These are phyloP conservation scores for Hippotragus niger DNA, from an alignment of 2,113 vertebrate genomes.

Conservation along the genomic window DNA sequence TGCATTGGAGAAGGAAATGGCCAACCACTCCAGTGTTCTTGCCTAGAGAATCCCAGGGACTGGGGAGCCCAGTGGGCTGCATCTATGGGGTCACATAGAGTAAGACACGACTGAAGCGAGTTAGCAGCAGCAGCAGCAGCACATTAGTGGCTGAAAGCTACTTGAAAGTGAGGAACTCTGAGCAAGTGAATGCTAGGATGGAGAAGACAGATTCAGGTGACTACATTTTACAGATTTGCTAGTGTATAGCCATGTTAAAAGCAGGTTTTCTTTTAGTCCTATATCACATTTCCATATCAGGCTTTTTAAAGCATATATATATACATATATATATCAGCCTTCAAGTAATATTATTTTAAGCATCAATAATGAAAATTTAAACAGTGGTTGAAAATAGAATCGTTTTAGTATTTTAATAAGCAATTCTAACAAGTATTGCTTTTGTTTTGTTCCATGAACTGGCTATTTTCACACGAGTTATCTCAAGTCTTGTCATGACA, in stretches of 20 bases:
- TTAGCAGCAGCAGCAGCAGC: too few relatives aligned
- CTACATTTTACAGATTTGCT: neutral
- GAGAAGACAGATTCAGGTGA: neutral
- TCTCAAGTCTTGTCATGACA: neutral
- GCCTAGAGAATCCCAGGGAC: too few relatives aligned
- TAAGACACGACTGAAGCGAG: fast-evolving
- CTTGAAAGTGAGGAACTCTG: neutral
- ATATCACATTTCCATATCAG: neutral
- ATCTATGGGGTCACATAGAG: too few relatives aligned
- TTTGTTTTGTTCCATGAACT: neutral
- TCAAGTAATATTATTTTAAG: neutral
- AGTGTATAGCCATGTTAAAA: neutral
- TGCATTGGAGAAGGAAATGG: too few relatives aligned
- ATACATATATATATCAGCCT: neutral
- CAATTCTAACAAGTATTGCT: neutral
- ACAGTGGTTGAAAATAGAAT: neutral
- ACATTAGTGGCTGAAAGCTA: neutral
- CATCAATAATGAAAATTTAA: neutral
- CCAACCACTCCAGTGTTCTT: too few relatives aligned
- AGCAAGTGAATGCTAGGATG: neutral
- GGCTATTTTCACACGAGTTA: neutral
- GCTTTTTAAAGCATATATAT: neutral
- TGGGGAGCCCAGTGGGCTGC: too few relatives aligned
- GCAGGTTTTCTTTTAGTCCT: neutral
- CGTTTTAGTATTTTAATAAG: neutral